A percentile compares a stretch with the other conserved stretches of the same genome.
phyloP scores from a whole-genome alignment of 2,797 vertebrate species.

The Phoxinus dragarum region DNA sequence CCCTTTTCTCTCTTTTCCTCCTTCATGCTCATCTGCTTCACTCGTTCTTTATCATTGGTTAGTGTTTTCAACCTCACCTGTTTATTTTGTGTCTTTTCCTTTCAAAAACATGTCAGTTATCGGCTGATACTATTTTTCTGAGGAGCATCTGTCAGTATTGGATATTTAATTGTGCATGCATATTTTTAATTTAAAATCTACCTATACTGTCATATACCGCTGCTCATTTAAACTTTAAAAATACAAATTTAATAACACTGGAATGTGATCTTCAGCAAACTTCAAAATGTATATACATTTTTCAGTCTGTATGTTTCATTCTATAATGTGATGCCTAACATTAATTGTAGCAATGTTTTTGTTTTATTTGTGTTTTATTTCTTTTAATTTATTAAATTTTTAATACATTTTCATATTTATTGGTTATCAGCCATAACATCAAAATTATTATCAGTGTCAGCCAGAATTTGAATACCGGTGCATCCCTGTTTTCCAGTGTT shows the following conservation, averaged over 20 bases:
- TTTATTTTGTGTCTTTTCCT: background rate
- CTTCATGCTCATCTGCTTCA: constrained; percentile 41
- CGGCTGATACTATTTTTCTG: background rate
- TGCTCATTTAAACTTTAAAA: background rate
- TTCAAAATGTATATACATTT: background rate
- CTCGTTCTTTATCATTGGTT: constrained; percentile 35
- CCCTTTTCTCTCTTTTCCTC: constrained; percentile 66
- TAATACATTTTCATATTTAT: background rate
- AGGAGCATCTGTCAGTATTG: background rate
- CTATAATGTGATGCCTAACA: background rate
- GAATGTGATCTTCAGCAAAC: background rate
- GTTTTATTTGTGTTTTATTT: background rate
- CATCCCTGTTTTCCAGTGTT: background rate
- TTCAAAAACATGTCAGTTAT: background rate
- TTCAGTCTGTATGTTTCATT: background rate
- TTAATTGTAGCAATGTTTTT: background rate
- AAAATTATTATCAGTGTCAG: background rate
- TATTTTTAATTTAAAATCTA: background rate
- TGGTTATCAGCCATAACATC: background rate
- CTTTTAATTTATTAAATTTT: background rate
- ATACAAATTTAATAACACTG: background rate
- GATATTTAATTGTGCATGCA: background rate
- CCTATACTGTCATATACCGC: background rate
- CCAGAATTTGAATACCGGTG: background rate
- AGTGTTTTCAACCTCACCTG: constrained; percentile 4